Evolutionary conservation across 2,113 vertebrate genomes (phyloP).

Genomic region (Neotoma lepida): DNA sequence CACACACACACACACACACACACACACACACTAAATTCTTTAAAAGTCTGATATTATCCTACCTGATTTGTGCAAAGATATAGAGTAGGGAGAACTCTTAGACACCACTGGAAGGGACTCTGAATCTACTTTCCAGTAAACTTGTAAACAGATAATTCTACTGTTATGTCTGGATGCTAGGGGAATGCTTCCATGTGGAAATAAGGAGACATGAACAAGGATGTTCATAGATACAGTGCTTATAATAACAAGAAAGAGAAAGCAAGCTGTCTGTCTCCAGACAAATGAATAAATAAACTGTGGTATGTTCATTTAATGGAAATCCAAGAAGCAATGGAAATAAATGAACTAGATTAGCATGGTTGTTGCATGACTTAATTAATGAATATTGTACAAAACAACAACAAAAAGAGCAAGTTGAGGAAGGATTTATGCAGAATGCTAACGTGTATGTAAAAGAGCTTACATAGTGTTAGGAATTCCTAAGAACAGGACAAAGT

Average conservation of each 20-base stretch:
- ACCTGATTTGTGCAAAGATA: not conserved
- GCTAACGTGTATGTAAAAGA: not conserved
- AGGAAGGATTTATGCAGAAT: not conserved
- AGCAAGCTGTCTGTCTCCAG: not conserved
- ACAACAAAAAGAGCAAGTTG: not conserved
- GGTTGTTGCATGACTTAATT: not conserved
- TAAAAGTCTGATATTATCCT: not conserved
- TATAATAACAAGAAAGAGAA: not conserved
- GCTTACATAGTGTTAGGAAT: not conserved
- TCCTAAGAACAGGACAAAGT: not conserved
- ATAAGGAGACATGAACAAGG: not conserved
- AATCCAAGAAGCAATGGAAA: not conserved
- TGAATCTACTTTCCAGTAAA: not conserved
- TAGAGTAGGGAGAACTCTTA: not conserved
- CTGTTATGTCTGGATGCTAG: not conserved
- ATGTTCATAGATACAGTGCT: not conserved
- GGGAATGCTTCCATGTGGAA: not conserved
- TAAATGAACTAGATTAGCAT: not conserved
- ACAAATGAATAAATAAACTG: slow-evolving; percentile 10
- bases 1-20: not conserved
- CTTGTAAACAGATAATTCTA: not conserved
- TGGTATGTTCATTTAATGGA: not conserved
- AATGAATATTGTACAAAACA: not conserved
- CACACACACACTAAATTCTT: not conserved
- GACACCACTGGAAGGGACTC: not conserved